Conservation (phyloP, 1,140 invertebrate genomes). For the Globodera ellingtonae region DNA sequence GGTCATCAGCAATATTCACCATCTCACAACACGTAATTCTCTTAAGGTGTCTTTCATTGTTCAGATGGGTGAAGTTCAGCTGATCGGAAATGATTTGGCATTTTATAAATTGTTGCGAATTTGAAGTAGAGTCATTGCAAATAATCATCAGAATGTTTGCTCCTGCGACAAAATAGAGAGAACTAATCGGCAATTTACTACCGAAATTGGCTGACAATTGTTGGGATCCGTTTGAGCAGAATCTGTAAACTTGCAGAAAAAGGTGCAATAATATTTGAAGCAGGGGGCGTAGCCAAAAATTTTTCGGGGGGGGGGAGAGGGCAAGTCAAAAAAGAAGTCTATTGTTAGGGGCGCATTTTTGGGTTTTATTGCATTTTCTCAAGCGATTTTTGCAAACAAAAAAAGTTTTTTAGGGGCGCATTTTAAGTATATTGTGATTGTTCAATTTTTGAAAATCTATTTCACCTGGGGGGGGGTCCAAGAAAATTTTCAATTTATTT, state of each 20-base stretch:
- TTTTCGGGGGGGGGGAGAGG: no score
- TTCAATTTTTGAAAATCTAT: no score
- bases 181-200: constrained; percentile 24
- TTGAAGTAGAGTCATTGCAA: constrained; percentile 20
- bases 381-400: no score
- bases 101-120: constrained; percentile 20
- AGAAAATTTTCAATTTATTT: no score
- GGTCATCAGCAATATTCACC: constrained; percentile 18
- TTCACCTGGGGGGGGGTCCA: no score
- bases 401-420: no score
- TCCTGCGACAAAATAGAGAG: constrained; percentile 32
- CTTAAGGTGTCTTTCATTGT: constrained; percentile 21
- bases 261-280: no score
- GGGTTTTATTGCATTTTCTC: no score
- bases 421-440: no score
- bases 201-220: constrained; percentile 22
- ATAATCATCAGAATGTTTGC: constrained; percentile 24
- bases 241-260: constrained; percentile 13
- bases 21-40: constrained; percentile 34
- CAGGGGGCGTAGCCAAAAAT: no score
- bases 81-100: constrained; percentile 30
- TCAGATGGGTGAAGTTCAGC: constrained; percentile 18
- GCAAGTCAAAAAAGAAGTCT: no score
- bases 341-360: no score
- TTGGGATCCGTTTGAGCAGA: constrained; percentile 12